Base-by-base conservation (phyloP, 1,140 invertebrate genomes). In the Protaetia brevitarsis region DNA sequence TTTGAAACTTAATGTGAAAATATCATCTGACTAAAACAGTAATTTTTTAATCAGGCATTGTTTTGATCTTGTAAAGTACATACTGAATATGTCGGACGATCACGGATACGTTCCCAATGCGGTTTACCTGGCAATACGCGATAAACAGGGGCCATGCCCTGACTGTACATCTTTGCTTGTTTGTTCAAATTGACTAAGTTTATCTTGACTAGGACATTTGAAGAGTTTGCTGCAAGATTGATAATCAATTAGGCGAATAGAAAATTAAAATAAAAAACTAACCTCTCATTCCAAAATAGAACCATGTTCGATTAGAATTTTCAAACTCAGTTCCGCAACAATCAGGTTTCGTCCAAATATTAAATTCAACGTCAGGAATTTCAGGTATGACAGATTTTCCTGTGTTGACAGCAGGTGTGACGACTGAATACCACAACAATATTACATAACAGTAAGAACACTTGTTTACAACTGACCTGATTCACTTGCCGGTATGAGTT, bases 281-380 rank as follows among this genome's bases (percentile, higher is more conserved):
- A 78, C 76, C 72, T 76, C 76, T 77, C 29, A 97, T 80, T n/a
- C 92, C 92, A 85, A 97, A 97, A 76, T 94, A 90, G 81, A 97
- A 97, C 95, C 95, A 97, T 1, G 94, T 94, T 67, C 93, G 85
- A 76, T 95, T 95, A 19, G 87, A 88, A 83, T 95, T 96, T 79
- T 95, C 91, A 85, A 87, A 95, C 73, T 90, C 87, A 8, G 93
- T 95, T 27, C 91, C 93, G 67, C 85, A 86, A 82, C 93, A 95
- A 78, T 96, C 95, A 2, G 92, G 92, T 69, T 87, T 87, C 1
- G 94, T 96, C 94, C 94, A 96, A 19, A 96, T 77, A 80, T 95
- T 93, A 76, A 94, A 94, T 78, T 95, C 93, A 82, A 87, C 87
- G 73, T 93, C 88, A 23, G 83, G 82, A 41, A 76, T 73, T 36